Conservation (phyloP, 2,113 vertebrate species). For the Taxidea taxus region DNA sequence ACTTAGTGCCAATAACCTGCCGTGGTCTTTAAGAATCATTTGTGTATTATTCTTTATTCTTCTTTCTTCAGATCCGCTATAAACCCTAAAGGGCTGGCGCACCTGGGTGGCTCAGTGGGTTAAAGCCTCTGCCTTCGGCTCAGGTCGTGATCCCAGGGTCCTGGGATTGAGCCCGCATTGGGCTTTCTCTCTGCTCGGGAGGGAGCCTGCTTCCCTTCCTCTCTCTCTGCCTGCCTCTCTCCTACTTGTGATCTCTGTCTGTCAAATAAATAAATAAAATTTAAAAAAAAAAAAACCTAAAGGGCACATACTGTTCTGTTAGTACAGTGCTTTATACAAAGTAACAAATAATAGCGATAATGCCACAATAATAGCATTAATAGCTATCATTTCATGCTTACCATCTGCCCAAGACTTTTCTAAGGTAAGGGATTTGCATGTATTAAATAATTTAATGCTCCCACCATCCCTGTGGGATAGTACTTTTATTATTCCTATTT, state of each 20-base stretch:
- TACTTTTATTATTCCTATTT: constrained; percentile 1
- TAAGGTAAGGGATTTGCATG: background rate
- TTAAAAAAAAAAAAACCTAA: background rate
- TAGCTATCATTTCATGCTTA: background rate
- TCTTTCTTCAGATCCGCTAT: background rate
- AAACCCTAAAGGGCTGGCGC: background rate
- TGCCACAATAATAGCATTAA: background rate
- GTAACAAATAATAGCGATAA: background rate
- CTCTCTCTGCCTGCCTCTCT: no score
- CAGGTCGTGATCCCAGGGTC: no score
- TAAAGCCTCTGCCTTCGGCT: no score
- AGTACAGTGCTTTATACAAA: background rate
- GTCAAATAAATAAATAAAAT: no score
- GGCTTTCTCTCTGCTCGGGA: no score
- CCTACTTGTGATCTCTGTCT: no score
- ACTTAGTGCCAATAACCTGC: background rate
- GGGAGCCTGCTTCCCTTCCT: no score
- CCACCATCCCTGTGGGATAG: background rate
- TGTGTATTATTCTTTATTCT: background rate
- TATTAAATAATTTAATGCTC: background rate
- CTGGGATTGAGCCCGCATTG: no score
- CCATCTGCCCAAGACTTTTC: background rate
- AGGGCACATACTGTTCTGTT: background rate
- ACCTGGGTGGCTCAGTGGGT: no score
- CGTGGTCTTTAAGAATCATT: background rate